Percentiles rank a stretch among this genome's conserved stretches.
These are phyloP conservation scores for Acanthoscelides obtectus DNA, from an alignment of 2,888 invertebrate species.

Conservation along the genomic window DNA sequence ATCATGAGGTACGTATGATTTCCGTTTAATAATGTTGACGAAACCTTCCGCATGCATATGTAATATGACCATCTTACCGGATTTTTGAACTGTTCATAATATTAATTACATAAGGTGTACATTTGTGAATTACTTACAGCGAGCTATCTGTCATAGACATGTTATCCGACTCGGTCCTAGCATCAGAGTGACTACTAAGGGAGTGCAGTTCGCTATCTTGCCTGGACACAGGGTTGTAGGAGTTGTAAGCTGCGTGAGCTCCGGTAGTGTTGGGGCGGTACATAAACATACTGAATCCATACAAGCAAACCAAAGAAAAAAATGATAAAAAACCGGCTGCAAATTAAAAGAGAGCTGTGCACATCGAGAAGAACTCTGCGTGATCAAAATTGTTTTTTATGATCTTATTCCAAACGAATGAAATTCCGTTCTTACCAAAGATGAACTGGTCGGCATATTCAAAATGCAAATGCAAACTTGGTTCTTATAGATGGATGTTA, in stretches of 20 bases:
- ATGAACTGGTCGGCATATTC: too few species aligned
- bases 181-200: slow-evolving; percentile 77
- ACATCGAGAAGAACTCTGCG: too few species aligned
- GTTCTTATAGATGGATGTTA: too few species aligned
- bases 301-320: slow-evolving; percentile 31
- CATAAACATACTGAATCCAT: slow-evolving; percentile 47
- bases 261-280: slow-evolving; percentile 43
- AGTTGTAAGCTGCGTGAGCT: slow-evolving; percentile 72
- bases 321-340: slow-evolving; percentile 27
- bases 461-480: too few species aligned
- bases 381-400: too few species aligned
- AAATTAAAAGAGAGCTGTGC: slow-evolving; percentile 15
- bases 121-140: slow-evolving; percentile 65
- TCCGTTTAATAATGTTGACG: too few species aligned
- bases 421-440: too few species aligned
- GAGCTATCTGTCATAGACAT: slow-evolving; percentile 86
- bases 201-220: slow-evolving; percentile 95
- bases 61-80: too few species aligned
- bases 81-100: not conserved
- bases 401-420: too few species aligned
- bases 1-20: too few species aligned
- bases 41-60: too few species aligned
- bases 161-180: slow-evolving; percentile 86
- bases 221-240: slow-evolving; percentile 90
- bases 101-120: not conserved